Conservation (phyloP, 2,888 invertebrate species). For the Dinocampus coccinellae region DNA sequence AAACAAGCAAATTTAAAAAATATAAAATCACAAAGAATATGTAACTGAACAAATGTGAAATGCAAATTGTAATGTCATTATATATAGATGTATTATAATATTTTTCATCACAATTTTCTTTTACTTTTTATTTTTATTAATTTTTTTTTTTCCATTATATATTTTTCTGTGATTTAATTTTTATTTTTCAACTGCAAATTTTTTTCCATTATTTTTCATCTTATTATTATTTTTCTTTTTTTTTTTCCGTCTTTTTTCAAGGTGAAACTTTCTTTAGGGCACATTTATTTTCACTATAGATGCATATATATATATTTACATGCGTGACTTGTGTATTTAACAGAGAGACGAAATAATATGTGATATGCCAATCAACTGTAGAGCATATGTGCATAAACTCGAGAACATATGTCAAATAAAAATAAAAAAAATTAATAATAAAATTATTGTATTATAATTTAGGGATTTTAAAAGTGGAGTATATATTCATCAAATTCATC, state of each 20-base stretch:
- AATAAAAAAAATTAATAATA: background rate
- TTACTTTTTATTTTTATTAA: background rate
- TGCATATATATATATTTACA: too few species aligned
- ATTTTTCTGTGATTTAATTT: background rate
- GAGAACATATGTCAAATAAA: slow-evolving; percentile 45
- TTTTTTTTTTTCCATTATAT: background rate
- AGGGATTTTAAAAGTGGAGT: too few species aligned
- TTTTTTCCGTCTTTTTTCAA: slow-evolving; percentile 30
- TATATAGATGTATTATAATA: background rate
- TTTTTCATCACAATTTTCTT: too few species aligned
- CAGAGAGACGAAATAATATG: slow-evolving; percentile 38
- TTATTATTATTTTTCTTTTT: slow-evolving; percentile 14
- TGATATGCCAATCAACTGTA: slow-evolving; percentile 30
- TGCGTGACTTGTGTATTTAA: slow-evolving; percentile 61
- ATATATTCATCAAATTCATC: too few species aligned
- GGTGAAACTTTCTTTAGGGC: slow-evolving; percentile 31
- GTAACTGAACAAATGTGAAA: slow-evolving; percentile 19
- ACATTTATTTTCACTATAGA: background rate
- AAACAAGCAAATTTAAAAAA: background rate
- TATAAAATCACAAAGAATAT: background rate
- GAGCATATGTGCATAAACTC: slow-evolving; percentile 31
- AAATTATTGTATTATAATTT: background rate
- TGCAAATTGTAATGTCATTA: slow-evolving; percentile 21
- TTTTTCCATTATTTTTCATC: background rate
- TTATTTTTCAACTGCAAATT: too few species aligned